Percentiles rank a stretch among this genome's conserved stretches.
Conservation (phyloP, 1,140 invertebrate species). For the Drosophila mayri region DNA sequence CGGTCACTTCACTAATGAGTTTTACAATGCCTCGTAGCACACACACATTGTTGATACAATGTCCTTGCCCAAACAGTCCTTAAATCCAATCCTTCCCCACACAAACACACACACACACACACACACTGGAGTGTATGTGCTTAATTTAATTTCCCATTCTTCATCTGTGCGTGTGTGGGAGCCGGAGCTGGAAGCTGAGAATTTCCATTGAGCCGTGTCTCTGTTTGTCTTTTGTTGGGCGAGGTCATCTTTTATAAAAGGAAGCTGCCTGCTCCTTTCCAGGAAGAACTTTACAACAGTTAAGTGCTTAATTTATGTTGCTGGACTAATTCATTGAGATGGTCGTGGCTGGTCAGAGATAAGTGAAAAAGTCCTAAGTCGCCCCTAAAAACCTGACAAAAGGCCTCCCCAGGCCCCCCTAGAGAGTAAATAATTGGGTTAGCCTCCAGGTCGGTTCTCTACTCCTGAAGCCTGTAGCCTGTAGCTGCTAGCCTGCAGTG, state of each 20-base stretch:
- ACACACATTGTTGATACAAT: conserved; percentile 65
- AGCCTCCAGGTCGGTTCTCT: conserved; percentile 6
- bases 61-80: conserved; percentile 52
- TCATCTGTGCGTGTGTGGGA: conserved; percentile 32
- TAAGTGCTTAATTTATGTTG: conserved; percentile 71
- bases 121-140: conserved; percentile 34
- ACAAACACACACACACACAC: conserved; percentile 22
- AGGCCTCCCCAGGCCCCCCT: neutral
- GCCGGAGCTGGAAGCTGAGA: conserved; percentile 7
- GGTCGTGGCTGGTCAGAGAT: conserved; percentile 32
- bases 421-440: conserved; percentile 32
- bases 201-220: conserved; percentile 61
- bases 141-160: conserved; percentile 76
- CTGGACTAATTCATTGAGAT: conserved; percentile 58
- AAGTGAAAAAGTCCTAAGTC: conserved; percentile 24
- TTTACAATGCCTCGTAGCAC: conserved; percentile 71
- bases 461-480: neutral
- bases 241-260: conserved; percentile 38
- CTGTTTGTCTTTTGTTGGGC: conserved; percentile 56
- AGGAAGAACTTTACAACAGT: conserved; percentile 50
- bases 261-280: conserved; percentile 8
- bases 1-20: conserved; percentile 82
- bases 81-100: conserved; percentile 46
- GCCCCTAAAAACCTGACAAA: conserved; percentile 16
- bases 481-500: neutral